Percentiles rank a stretch among this genome's conserved stretches.
Conservation (phyloP, 2,888 invertebrate species). For the Pedicia rivosa region DNA sequence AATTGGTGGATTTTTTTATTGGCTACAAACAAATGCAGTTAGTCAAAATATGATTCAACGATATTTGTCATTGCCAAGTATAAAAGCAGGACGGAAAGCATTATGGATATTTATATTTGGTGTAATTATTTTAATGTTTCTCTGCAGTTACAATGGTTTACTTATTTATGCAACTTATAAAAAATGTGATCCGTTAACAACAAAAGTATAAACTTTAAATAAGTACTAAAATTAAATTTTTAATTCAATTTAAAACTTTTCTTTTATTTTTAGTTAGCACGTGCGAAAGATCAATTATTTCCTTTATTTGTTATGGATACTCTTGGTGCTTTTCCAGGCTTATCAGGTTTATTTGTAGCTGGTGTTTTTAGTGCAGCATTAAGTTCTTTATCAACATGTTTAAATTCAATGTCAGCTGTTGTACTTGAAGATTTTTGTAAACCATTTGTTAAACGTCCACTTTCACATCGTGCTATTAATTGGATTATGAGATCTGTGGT, state of each 20-base stretch:
- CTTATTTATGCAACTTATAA: slow-evolving; percentile 46
- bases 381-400: slow-evolving; percentile 59
- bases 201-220: slow-evolving; percentile 28
- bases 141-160: slow-evolving; percentile 43
- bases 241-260: not conserved
- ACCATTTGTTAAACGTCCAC: slow-evolving; percentile 38
- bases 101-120: slow-evolving; percentile 39
- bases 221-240: slow-evolving; percentile 17
- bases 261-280: slow-evolving; percentile 35
- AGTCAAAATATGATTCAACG: slow-evolving; percentile 83
- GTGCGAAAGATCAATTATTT: slow-evolving; percentile 60
- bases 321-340: slow-evolving; percentile 54
- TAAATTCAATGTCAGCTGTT: slow-evolving; percentile 64
- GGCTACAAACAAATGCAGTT: slow-evolving; percentile 62
- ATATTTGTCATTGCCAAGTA: slow-evolving; percentile 56
- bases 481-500: slow-evolving; percentile 57
- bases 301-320: slow-evolving; percentile 79
- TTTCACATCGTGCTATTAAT: slow-evolving; percentile 36
- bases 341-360: slow-evolving; percentile 77
- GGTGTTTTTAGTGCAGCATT: slow-evolving; percentile 83
- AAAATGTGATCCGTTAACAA: slow-evolving; percentile 46
- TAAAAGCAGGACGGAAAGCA: slow-evolving; percentile 41
- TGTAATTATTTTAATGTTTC: slow-evolving; percentile 32
- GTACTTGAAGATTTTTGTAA: slow-evolving; percentile 57
- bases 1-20: slow-evolving; percentile 62